Conservation (phyloP, 1,140 invertebrate genomes). For the Heliconius eleuchia region DNA sequence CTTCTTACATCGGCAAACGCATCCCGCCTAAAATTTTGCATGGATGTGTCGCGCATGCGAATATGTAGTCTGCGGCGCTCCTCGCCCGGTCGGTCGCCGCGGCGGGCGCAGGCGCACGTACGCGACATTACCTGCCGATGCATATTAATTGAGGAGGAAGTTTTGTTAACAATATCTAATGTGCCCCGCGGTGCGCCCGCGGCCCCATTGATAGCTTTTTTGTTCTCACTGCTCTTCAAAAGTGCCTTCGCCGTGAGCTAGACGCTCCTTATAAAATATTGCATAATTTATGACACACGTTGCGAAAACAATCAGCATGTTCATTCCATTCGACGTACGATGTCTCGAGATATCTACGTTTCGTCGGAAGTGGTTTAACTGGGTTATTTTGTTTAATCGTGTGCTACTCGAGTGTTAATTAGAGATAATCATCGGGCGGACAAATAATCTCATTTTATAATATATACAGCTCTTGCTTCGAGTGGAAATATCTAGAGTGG, state of each 20-base stretch:
- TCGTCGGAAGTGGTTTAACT: conserved; percentile 62
- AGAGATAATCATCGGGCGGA: conserved; percentile 69
- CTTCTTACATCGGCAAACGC: conserved; percentile 71
- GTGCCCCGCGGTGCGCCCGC: conserved; percentile 64
- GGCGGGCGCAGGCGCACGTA: conserved; percentile 65
- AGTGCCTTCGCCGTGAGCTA: conserved; percentile 52
- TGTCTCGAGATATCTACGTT: conserved; percentile 44
- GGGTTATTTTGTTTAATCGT: conserved; percentile 75
- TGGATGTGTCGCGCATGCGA: conserved; percentile 76
- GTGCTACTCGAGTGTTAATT: conserved; percentile 69
- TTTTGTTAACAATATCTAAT: conserved; percentile 81
- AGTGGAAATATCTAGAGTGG: conserved; percentile 66
- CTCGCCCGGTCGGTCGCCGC: conserved; percentile 9
- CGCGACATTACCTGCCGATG: conserved; percentile 74
- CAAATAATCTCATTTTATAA: conserved; percentile 68
- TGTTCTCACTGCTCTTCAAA: conserved; percentile 60
- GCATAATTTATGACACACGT: conserved; percentile 68
- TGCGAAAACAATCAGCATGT: conserved; percentile 58
- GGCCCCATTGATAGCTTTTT: conserved; percentile 77
- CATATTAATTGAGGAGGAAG: conserved; percentile 79
- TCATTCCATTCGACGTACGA: conserved; percentile 58
- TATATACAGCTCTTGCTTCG: conserved; percentile 57
- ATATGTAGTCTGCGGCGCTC: conserved; percentile 56
- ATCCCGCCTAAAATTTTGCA: conserved; percentile 81
- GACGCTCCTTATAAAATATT: conserved; percentile 68